Evolutionary conservation across 35 echinoderm and acorn worm genomes (phyloP), one percentile per base, ranked within the genome.

Genomic region (Heliocidaris tuberculata): DNA sequence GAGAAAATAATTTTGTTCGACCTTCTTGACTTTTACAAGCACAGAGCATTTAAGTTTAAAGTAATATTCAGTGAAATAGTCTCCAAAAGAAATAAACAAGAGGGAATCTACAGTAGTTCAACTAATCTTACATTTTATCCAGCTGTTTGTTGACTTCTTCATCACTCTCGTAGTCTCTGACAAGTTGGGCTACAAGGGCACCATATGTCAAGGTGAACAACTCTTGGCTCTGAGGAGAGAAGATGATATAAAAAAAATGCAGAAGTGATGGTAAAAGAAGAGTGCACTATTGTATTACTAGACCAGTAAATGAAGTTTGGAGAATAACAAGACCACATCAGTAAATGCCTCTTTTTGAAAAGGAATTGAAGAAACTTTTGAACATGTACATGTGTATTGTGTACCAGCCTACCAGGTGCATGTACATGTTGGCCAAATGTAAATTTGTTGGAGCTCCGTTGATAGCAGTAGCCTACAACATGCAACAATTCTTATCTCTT

Each of bases 91-190:
- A 52, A 52, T 52, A 52, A 70, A 21, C 2, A 21, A 4, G 17
- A 2, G 17, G 27, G 6, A 27, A 78, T n/a, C n/a, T n/a, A n/a
- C n/a, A n/a, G n/a, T 78, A 78, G 65, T 78, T n/a, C 6, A n/a
- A 89, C 47, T 93, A 7, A 94, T 95, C 97, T 96, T 96, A 99
- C 98, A 99, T 99, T 97, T 99, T 99, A 94, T 99, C 98, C 11
- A 99, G 96, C 88, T 99, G 98, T 95, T 99, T 99, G 92, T 99
- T 99, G 94, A 99, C 98, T 90, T 99, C 97, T 86, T 99, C 98
- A 97, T 99, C 98, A 52, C 97, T 96, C 94, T 99, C 98, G 94
- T 97, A 99, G 92, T 99, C 98, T 90, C 97, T 99, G 85, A 99
- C 96, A 49, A 99, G 97, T 70, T 99, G 98, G 49, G 98, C 93